Evolutionary conservation across 2,888 invertebrate genomes (phyloP).

Genomic region (Ectemnius cavifrons): DNA sequence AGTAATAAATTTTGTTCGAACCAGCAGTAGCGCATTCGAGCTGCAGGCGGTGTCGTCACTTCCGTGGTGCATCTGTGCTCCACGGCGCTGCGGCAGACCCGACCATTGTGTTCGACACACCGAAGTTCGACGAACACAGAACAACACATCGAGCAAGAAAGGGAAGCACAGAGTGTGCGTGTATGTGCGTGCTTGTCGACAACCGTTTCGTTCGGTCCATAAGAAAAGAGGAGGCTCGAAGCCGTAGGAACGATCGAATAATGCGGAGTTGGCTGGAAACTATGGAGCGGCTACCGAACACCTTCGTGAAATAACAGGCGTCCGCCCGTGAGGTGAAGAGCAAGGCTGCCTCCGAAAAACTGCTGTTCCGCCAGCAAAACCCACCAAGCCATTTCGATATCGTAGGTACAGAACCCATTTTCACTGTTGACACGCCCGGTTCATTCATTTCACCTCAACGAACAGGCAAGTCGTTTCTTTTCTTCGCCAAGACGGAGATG

Average conservation of each 20-base stretch:
- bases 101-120: slow-evolving; percentile 15
- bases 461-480: neutral
- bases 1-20: too few relatives aligned
- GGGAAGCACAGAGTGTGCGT: too few relatives aligned
- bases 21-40: too few relatives aligned
- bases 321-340: slow-evolving; percentile 40
- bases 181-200: too few relatives aligned
- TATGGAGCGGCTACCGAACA: slow-evolving; percentile 54
- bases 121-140: slow-evolving; percentile 10
- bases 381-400: slow-evolving; percentile 23
- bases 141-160: neutral
- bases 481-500: neutral
- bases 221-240: slow-evolving; percentile 17
- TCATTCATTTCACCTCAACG: neutral
- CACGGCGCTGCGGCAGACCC: slow-evolving; percentile 44
- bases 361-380: slow-evolving; percentile 25
- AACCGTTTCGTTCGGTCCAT: slow-evolving; percentile 17
- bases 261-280: slow-evolving; percentile 56
- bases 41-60: slow-evolving; percentile 28
- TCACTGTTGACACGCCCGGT: neutral
- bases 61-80: slow-evolving; percentile 43
- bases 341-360: slow-evolving; percentile 31
- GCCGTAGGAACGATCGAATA: slow-evolving; percentile 44
- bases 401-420: slow-evolving; percentile 35
- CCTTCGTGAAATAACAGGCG: slow-evolving; percentile 70